Conservation (phyloP, 2,797 vertebrate species). For the Paramormyrops hopkinsi region DNA sequence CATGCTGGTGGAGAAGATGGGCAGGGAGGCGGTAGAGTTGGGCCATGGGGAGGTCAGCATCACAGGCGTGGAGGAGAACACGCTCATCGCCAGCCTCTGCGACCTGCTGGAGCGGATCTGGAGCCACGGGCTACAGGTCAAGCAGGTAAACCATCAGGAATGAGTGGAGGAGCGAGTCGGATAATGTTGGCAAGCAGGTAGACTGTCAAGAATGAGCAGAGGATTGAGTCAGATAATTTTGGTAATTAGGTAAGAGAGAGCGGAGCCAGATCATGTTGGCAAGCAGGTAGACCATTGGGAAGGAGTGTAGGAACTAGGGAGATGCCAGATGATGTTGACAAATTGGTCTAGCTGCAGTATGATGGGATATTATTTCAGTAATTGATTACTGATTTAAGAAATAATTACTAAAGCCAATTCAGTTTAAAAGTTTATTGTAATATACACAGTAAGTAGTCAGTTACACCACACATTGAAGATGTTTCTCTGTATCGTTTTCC, state of each 20-base stretch:
- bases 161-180: background rate
- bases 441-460: background rate
- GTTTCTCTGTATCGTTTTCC: background rate
- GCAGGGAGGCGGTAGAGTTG: slow-evolving; percentile 92
- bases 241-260: slow-evolving; percentile 73
- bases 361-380: background rate
- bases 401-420: background rate
- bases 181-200: background rate
- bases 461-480: background rate
- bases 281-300: background rate
- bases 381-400: background rate
- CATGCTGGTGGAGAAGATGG: slow-evolving; percentile 99
- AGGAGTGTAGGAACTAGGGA: background rate
- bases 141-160: slow-evolving; percentile 70
- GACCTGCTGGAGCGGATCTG: slow-evolving; percentile 97
- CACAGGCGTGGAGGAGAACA: slow-evolving; percentile 97
- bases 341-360: background rate
- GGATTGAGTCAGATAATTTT: background rate
- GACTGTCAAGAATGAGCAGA: background rate
- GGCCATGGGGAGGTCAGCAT: slow-evolving; percentile 97
- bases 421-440: background rate
- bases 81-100: slow-evolving; percentile 92
- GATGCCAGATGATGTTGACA: background rate
- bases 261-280: background rate
- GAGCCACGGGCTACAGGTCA: slow-evolving; percentile 95